A percentile compares a stretch with the other conserved stretches of the same genome.
Evolutionary conservation across 2,888 invertebrate genomes (phyloP).

Genomic region (Mechanitis mazaeus): DNA sequence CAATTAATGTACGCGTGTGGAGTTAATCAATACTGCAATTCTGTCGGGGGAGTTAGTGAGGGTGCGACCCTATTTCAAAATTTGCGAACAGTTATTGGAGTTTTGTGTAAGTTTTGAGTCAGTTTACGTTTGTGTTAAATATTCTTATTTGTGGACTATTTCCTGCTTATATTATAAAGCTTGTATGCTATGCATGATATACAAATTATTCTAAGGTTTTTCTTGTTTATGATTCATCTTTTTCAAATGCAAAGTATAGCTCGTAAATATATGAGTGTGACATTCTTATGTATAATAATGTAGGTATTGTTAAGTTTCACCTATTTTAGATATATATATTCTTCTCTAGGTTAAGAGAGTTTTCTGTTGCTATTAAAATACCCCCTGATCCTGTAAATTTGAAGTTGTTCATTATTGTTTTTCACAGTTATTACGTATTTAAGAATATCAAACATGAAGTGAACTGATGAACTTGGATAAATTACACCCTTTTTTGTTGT

Average conservation of each 20-base stretch:
- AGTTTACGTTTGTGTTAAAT: constrained; percentile 1
- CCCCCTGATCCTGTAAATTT: background rate
- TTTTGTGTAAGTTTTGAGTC: constrained; percentile 15
- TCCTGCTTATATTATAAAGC: too few species aligned
- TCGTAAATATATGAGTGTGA: too few species aligned
- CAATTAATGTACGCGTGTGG: constrained; percentile 34
- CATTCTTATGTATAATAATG: background rate
- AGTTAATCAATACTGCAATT: constrained; percentile 70
- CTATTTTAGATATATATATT: too few species aligned
- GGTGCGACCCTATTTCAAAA: constrained; percentile 55
- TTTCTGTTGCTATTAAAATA: background rate
- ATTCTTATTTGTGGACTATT: too few species aligned
- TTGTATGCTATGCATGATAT: too few species aligned
- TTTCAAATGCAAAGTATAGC: too few species aligned
- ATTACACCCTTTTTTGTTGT: too few species aligned
- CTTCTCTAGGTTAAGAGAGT: background rate
- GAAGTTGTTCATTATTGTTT: background rate
- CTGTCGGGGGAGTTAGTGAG: constrained; percentile 40
- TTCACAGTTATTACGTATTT: background rate
- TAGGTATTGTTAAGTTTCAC: background rate
- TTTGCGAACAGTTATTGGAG: constrained; percentile 46
- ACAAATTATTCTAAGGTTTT: too few species aligned
- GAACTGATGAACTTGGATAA: too few species aligned
- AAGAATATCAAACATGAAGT: too few species aligned
- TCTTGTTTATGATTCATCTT: too few species aligned